A percentile compares a stretch with the other conserved stretches of the same genome.
Evolutionary conservation across 2,888 invertebrate genomes (phyloP).

Genomic region (Asteroscopus sphinx): DNA sequence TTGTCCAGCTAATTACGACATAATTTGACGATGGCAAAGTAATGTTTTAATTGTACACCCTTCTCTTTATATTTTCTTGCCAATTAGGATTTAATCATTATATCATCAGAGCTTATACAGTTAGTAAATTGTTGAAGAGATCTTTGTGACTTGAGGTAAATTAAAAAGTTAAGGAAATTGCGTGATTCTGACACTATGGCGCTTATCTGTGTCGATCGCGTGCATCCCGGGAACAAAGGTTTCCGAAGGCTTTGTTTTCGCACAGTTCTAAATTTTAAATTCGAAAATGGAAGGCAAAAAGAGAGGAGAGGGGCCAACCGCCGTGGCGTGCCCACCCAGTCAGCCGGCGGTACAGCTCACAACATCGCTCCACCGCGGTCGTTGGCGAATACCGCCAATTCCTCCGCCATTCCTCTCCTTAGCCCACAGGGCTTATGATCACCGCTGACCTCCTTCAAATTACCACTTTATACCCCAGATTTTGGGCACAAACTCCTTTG

Average conservation of each 20-base stretch:
- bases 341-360: constrained; percentile 73
- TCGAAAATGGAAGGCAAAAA: constrained; percentile 81
- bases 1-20: constrained; percentile 84
- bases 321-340: constrained; percentile 86
- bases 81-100: constrained; percentile 82
- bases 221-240: constrained; percentile 61
- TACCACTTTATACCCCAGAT: constrained; percentile 58
- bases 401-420: constrained; percentile 77
- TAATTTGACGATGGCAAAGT: constrained; percentile 83
- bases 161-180: constrained; percentile 44
- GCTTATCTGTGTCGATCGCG: constrained; percentile 62
- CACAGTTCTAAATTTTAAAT: constrained; percentile 75
- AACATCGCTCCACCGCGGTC: constrained; percentile 80
- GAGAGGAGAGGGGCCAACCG: constrained; percentile 74
- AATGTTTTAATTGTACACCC: constrained; percentile 87
- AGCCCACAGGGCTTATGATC: constrained; percentile 75
- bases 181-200: constrained; percentile 64
- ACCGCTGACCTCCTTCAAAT: constrained; percentile 51
- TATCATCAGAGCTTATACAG: constrained; percentile 67
- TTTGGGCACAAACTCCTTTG: constrained; percentile 61
- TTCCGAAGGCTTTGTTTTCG: constrained; percentile 69
- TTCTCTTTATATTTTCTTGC: constrained; percentile 74
- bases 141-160: background rate
- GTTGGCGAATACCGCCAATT: constrained; percentile 89
- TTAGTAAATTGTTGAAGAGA: constrained; percentile 18